Evolutionary conservation across 1,140 invertebrate genomes (phyloP), one percentile per base, ranked within the genome.

Genomic region (Drosophila littoralis): DNA sequence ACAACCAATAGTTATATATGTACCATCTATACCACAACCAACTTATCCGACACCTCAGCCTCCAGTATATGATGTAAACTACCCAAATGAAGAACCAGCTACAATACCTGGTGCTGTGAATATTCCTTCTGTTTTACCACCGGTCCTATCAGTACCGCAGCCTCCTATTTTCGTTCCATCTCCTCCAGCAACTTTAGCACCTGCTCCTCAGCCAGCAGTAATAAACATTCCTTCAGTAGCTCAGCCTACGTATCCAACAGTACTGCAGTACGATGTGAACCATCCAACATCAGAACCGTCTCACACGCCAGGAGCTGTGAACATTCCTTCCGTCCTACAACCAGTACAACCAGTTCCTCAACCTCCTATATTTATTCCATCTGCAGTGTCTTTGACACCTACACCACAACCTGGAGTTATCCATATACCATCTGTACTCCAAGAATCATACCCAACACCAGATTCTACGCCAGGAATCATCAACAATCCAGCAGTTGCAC

Each of bases 261-360:
- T 54, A 12, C 79, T 67, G 10, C 57, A 0, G 42, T 54, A 12
- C 28, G 40, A 8, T 61, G 32, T 17, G 33, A 54, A 15, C 51
- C 64, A 8, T 17, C 77, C 54, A 1, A 7, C 7, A 1, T 57
- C 57, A 4, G 33, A 22, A 9, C 60, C 66, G 7, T 8, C 22
- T 6, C 54, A 58, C 10, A 8, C 95, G 0, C 91, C 96, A 94
- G 92, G 97, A 96, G 90, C 95, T 95, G 17, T 94, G 94, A 81
- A 94, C 28, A 54, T 81, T 45, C 75, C 77, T 1, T 67, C 75
- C 1, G 32, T 43, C 1, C 61, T 36, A 1, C 75, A 78, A n/a
- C 77, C 77, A 6, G 45, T 38, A 0, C 17, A 61, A 28, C 22
- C 52, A 38, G 32, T 15, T 46, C 32, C 52, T 46, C 50, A 40